These are phyloP conservation scores for Gymnodraco acuticeps DNA, from an alignment of 2,797 vertebrate genomes.

Conservation along the genomic window DNA sequence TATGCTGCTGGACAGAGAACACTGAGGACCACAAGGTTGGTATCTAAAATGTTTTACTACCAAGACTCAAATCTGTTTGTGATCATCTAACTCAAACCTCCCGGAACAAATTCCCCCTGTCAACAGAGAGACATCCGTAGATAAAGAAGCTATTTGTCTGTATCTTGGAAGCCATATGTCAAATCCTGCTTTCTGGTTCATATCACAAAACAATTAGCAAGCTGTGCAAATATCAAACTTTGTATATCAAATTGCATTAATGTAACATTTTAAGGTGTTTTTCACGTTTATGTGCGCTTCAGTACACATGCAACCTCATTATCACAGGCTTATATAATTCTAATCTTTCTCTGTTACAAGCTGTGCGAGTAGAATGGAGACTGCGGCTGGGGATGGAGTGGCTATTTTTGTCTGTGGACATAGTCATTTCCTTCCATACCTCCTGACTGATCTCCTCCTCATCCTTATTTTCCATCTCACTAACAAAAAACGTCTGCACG, in stretches of 20 bases:
- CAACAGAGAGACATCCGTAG: conserved; percentile 26
- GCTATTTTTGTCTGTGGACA: conserved; percentile 63
- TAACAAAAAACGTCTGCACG: conserved; percentile 14
- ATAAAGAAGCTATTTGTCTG: conserved; percentile 46
- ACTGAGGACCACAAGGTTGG: background rate
- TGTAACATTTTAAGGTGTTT: background rate
- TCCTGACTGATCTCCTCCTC: conserved; percentile 57
- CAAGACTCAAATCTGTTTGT: conserved; percentile 6
- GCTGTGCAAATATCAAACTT: background rate
- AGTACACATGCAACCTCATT: conserved; percentile 3
- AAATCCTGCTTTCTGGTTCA: background rate
- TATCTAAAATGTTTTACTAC: background rate
- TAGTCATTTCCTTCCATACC: conserved; percentile 49
- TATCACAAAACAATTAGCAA: conserved; percentile 5
- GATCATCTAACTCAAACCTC: conserved; percentile 5
- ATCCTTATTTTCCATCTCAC: conserved; percentile 36
- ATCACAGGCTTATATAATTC: conserved; percentile 37
- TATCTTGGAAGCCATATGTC: conserved; percentile 27
- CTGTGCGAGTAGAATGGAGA: conserved; percentile 35
- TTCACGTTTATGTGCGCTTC: background rate
- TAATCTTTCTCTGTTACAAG: conserved; percentile 37
- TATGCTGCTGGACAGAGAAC: no score
- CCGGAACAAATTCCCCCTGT: conserved; percentile 38
- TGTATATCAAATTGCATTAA: background rate
- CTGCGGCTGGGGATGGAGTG: conserved; percentile 50